phyloP scores from a whole-genome alignment of 2,797 vertebrate genomes.

The Chelmon rostratus region DNA sequence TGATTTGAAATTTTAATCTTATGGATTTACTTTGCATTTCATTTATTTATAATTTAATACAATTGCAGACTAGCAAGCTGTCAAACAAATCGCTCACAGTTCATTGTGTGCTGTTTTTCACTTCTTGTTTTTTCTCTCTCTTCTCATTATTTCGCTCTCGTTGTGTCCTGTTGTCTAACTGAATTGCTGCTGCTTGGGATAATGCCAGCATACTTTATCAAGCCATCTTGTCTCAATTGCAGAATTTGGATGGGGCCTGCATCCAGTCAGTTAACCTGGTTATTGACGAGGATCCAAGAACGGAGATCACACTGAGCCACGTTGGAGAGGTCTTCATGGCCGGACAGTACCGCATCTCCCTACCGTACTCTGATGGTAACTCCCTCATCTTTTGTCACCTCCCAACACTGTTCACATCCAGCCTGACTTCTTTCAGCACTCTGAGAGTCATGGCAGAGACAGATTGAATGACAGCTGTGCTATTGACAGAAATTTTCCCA shows the following conservation, averaged over 20 bases:
- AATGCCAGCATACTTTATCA: conserved; percentile 14
- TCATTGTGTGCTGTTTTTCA: neutral
- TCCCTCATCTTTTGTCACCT: conserved; percentile 38
- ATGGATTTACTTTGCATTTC: neutral
- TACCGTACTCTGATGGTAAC: conserved; percentile 95
- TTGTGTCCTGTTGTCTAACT: conserved; percentile 27
- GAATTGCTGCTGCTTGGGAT: conserved; percentile 37
- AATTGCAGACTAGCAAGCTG: neutral
- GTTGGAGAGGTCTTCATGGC: conserved; percentile 93
- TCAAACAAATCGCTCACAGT: neutral
- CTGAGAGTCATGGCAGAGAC: conserved; percentile 25
- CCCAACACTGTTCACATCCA: conserved; percentile 49
- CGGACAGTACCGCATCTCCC: conserved; percentile 94
- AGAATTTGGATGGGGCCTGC: conserved; percentile 96
- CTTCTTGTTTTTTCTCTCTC: neutral
- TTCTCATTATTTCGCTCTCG: conserved; percentile 14
- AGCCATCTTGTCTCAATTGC: conserved; percentile 66
- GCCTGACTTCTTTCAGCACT: conserved; percentile 38
- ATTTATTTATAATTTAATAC: neutral
- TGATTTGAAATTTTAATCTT: neutral
- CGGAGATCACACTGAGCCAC: conserved; percentile 94
- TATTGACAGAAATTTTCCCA: conserved; percentile 45
- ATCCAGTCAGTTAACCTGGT: conserved; percentile 94
- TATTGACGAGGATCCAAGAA: conserved; percentile 92
- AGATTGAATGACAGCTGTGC: conserved; percentile 71